Evolutionary conservation across 2,113 vertebrate species (phyloP), one percentile per base, ranked within the genome.

Genomic region (Mesitornis unicolor): DNA sequence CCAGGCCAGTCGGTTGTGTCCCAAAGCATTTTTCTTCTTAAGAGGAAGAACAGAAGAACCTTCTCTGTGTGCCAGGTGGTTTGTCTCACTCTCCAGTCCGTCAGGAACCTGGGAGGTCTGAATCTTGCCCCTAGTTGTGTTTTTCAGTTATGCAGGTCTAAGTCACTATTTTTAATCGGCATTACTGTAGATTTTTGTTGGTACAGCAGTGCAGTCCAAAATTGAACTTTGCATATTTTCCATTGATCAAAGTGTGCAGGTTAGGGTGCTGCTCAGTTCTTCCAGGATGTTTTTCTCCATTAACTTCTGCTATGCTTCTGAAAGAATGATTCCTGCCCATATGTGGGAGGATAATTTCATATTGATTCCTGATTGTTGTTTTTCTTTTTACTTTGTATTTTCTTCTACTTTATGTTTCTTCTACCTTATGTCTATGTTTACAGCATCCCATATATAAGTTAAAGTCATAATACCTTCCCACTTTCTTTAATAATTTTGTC

Each of bases 71-170:
- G 8, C 8, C 15, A 14, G 45, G 21, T 2, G 17, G 8, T 42
- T 87, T 6, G 0, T 40, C 36, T 59, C 33, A 8, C 24, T 61
- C 40, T 76, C 25, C 28, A 8, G 7, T 69, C 31, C 20, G 18
- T 14, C 1, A 1, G 28, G 35, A 61, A 40, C 36, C 6, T 56
- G 21, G 29, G 19, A 57, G 2, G 6, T 14, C 35, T 60, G n/a
- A 35, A 24, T 48, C 43, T 75, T 40, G 8, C 4, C 33, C 19
- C 0, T 0, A 3, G 7, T 13, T 81, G 4, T 60, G 15, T 64
- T 78, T 51, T 13, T 18, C n/a, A 82, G 25, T 33, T 56, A 13
- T 0, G 1, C 13, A 25, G 17, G 16, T 31, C 16, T 28, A 69
- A 69, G 11, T 60, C 28, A 16, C 4, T 33, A 3, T 45, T 73